phyloP scores from a whole-genome alignment of 2,797 vertebrate species.

The Geotria australis region DNA sequence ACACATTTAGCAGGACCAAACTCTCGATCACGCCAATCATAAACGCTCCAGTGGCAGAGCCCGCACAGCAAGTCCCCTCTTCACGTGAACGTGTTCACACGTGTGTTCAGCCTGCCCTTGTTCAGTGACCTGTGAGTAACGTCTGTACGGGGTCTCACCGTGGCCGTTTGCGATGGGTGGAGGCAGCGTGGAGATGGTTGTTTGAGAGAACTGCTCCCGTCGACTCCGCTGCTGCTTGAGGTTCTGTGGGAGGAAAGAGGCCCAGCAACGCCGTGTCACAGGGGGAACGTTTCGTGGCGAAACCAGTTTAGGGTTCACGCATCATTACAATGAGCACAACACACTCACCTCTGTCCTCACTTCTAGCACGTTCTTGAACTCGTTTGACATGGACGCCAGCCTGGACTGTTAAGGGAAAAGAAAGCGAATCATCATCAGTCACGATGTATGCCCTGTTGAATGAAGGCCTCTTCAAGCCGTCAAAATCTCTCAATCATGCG shows the following conservation, averaged over 20 bases:
- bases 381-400: slow-evolving; percentile 72
- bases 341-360: slow-evolving; percentile 60
- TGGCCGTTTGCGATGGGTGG: slow-evolving; percentile 32
- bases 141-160: slow-evolving; percentile 17
- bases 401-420: slow-evolving; percentile 25
- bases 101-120: too few species aligned
- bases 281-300: not conserved
- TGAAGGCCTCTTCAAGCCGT: too few species aligned
- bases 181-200: slow-evolving; percentile 25
- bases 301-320: not conserved
- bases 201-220: slow-evolving; percentile 55
- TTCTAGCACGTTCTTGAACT: slow-evolving; percentile 76
- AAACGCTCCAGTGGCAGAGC: too few species aligned
- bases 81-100: too few species aligned
- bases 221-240: slow-evolving; percentile 65
- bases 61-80: too few species aligned
- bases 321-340: not conserved
- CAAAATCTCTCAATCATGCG: too few species aligned
- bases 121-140: too few species aligned
- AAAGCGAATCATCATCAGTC: too few species aligned
- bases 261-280: not conserved
- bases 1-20: too few species aligned
- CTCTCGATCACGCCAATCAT: too few species aligned
- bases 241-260: slow-evolving; percentile 21
- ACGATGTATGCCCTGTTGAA: too few species aligned